Base-by-base conservation (phyloP, 2,797 vertebrate genomes). In the Corythornis leucogaster region DNA sequence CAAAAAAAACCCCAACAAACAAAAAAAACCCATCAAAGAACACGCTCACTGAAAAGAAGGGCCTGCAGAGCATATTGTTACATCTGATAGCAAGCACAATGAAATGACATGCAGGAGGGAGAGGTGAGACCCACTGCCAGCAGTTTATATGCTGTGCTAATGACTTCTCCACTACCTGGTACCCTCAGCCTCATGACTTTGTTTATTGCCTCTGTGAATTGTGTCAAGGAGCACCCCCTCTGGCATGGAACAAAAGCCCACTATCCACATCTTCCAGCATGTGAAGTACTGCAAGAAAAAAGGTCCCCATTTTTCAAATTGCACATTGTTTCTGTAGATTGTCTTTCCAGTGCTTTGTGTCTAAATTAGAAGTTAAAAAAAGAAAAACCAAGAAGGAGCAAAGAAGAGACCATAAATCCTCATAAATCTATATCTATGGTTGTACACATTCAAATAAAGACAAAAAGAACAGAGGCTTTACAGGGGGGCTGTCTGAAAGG, bases 41-140 rank as follows among this genome's bases (percentile, higher is more conserved):
- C 35, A 54, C 25, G 45, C 26, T 70, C n/a, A 17, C 26, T 45
- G 57, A 51, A 88, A 84, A 67, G 21, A 42, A 67, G 11, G 11
- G 11, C 31, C 43, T 33, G 51, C 33, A 51, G 69, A 89, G 59
- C 54, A 61, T 51, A 28, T 15, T 61, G n/a, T 53, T 84, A 69
- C 58, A 66, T 66, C 31, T 76, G 71, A 79, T 38, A 16, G 17
- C 15, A 54, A 14, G 13, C 0, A 0, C 1, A 8, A 53, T 22
- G 46, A 42, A 88, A 53, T 45, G 55, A 57, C 66, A 42, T 15
- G 9, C 38, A 59, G 42, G 16, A 80, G 25, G 25, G 35, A 53
- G 11, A 85, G 66, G 35, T 1, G 4, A 91, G 74, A 94, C 30
- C 12, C 42, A 11, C 38, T 33, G 35, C 62, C 69, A 76, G 58